phyloP scores from a whole-genome alignment of 2,113 vertebrate genomes.

The Candoia aspera region DNA sequence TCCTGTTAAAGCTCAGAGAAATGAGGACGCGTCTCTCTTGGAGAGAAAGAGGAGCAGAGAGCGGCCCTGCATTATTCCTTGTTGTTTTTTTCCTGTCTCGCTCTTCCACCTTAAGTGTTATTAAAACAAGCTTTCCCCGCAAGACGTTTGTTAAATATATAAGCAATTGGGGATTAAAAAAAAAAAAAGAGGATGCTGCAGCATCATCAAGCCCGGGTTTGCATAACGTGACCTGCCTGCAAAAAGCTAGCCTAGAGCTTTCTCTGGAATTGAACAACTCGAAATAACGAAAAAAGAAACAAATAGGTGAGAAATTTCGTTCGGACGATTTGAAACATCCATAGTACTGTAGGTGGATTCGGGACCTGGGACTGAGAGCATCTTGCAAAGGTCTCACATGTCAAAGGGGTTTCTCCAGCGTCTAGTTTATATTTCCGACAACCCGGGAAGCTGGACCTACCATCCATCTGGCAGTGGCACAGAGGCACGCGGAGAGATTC shows the following conservation, averaged over 20 bases:
- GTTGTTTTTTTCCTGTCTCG: background rate
- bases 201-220: slow-evolving; percentile 35
- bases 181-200: slow-evolving; percentile 18
- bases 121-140: background rate
- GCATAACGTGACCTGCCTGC: slow-evolving; percentile 43
- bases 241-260: background rate
- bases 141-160: slow-evolving; percentile 30
- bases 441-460: too few relatives aligned
- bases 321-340: background rate
- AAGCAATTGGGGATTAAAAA: background rate
- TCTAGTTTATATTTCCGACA: background rate
- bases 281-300: background rate
- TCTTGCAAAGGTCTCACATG: background rate
- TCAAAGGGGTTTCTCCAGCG: background rate
- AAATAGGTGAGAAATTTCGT: background rate
- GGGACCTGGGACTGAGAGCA: slow-evolving; percentile 6
- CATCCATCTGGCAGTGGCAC: background rate
- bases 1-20: background rate
- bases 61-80: background rate
- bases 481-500: background rate
- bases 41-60: background rate
- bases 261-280: background rate
- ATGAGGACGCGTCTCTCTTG: background rate
- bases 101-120: background rate
- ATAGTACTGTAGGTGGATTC: background rate